Evolutionary conservation across 2,113 vertebrate genomes (phyloP).

Genomic region (Pyxicephalus adspersus): DNA sequence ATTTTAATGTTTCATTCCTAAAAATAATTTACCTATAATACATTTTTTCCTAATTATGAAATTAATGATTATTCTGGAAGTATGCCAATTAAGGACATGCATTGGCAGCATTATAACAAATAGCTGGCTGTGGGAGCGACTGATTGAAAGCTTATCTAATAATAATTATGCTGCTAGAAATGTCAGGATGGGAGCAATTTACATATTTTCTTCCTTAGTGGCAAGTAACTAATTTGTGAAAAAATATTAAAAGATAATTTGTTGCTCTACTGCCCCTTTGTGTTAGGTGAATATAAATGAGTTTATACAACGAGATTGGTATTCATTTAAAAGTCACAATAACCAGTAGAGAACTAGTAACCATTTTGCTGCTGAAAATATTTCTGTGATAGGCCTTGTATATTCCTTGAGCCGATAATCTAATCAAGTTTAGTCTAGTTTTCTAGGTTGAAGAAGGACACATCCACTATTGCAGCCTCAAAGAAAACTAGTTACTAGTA

Average conservation of each 20-base stretch:
- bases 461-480: no score
- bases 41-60: slow-evolving; percentile 16
- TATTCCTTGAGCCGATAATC: no score
- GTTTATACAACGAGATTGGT: neutral
- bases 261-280: slow-evolving; percentile 24
- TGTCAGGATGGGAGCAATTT: slow-evolving; percentile 31
- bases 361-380: neutral
- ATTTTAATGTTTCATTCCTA: neutral
- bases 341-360: neutral
- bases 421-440: no score
- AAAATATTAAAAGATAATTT: slow-evolving; percentile 50
- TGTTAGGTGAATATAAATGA: slow-evolving; percentile 39
- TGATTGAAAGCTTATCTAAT: slow-evolving; percentile 45
- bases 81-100: slow-evolving; percentile 24
- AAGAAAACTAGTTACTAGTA: no score
- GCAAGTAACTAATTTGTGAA: slow-evolving; percentile 34
- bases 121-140: slow-evolving; percentile 16
- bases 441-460: no score
- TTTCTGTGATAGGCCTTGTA: neutral
- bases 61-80: slow-evolving; percentile 5
- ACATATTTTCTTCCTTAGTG: slow-evolving; percentile 34
- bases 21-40: neutral
- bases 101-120: slow-evolving; percentile 23
- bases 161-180: slow-evolving; percentile 44
- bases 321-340: slow-evolving; percentile 8